phyloP scores from a whole-genome alignment of 2,113 vertebrate genomes.

The Nanorana parkeri region DNA sequence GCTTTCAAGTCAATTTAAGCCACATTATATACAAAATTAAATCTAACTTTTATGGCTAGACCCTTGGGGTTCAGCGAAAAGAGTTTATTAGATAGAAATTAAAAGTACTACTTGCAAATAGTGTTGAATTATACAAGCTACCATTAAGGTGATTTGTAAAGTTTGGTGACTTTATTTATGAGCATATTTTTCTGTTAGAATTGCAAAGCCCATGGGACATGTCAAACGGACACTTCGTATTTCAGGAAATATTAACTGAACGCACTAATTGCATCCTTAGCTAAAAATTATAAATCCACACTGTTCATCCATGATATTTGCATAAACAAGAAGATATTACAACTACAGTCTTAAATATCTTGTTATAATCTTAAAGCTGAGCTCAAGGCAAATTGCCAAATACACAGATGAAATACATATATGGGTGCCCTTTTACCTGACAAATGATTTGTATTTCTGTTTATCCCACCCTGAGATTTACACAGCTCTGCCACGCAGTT shows the following conservation, averaged over 20 bases:
- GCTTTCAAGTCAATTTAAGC: constrained; percentile 83
- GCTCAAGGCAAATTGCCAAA: too few species aligned
- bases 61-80: constrained; percentile 85
- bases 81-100: constrained; percentile 86
- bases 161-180: constrained; percentile 79
- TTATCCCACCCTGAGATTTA: too few species aligned
- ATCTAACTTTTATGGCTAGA: constrained; percentile 84
- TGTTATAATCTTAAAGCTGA: neutral
- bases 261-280: neutral
- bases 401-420: too few species aligned
- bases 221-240: constrained; percentile 61
- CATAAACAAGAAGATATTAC: neutral
- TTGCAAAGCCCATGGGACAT: constrained; percentile 78
- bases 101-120: constrained; percentile 85
- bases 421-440: too few species aligned
- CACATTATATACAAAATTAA: constrained; percentile 86
- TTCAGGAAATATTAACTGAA: neutral
- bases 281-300: neutral
- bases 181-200: constrained; percentile 79
- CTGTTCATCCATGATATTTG: neutral
- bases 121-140: constrained; percentile 81
- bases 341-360: too few species aligned
- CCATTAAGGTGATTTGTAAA: constrained; percentile 87
- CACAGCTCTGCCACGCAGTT: too few species aligned
- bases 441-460: too few species aligned